Evolutionary conservation across 2,113 vertebrate species (phyloP).

Genomic region (Pan troglodytes): NHGRI_mPanTro3-v2.1_pri NC_072410.2:15928501-15929000

Average conservation of each 20-base stretch:
- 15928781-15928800: slow-evolving; percentile 99
- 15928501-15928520: neutral
- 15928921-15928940: slow-evolving; percentile 65
- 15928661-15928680: neutral
- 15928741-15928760: slow-evolving; percentile 50
- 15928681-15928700: slow-evolving; percentile 16
- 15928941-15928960: slow-evolving; percentile 59
- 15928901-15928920: slow-evolving; percentile 44
- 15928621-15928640: neutral
- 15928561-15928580: neutral
- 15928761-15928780: slow-evolving; percentile 66
- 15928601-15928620: neutral
- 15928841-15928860: slow-evolving; percentile 98
- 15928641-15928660: slow-evolving; percentile 19
- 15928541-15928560: neutral
- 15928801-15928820: slow-evolving; percentile 99
- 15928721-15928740: neutral
- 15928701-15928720: slow-evolving; percentile 10
- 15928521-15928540: neutral
- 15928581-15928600: neutral
- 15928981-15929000: slow-evolving; percentile 47
- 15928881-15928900: slow-evolving; percentile 93
- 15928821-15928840: slow-evolving; percentile 99
- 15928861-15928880: slow-evolving; percentile 98
- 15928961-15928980: slow-evolving; percentile 63